Percentiles rank a stretch among this genome's conserved stretches.
Evolutionary conservation across 2,113 vertebrate genomes (phyloP).

Genomic region (Pomatorhinus ruficollis): DNA sequence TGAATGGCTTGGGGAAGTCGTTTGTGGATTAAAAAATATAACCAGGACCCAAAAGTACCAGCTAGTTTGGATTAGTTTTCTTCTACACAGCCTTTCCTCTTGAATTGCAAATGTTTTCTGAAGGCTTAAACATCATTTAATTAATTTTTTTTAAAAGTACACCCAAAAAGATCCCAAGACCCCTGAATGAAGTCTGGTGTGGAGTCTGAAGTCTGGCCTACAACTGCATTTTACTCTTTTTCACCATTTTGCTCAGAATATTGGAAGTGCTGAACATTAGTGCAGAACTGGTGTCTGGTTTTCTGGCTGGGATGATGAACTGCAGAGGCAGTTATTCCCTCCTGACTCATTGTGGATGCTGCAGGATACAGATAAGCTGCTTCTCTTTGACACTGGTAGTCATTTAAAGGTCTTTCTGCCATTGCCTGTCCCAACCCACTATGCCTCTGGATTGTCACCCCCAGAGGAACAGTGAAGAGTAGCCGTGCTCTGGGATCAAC

Average conservation of each 20-base stretch:
- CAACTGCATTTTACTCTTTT: neutral
- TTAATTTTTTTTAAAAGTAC: neutral
- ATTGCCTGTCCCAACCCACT: rapidly evolving
- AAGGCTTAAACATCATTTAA: neutral
- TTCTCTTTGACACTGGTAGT: neutral
- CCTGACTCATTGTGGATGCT: rapidly evolving
- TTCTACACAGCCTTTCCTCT: neutral
- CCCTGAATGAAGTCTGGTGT: neutral
- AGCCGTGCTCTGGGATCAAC: rapidly evolving
- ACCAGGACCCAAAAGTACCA: neutral
- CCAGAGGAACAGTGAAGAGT: rapidly evolving
- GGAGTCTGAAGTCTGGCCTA: too few species aligned
- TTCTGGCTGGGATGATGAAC: neutral
- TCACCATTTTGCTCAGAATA: neutral
- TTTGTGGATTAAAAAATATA: neutral
- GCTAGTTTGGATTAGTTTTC: neutral
- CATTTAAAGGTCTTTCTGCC: neutral
- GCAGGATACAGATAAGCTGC: neutral
- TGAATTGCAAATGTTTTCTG: neutral
- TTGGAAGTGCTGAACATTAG: rapidly evolving
- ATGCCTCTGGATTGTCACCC: neutral
- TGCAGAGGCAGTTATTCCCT: rapidly evolving
- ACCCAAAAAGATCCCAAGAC: neutral
- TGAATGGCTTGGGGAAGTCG: neutral
- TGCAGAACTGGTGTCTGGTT: neutral